phyloP scores from a whole-genome alignment of 2,888 invertebrate species.

The Plebejus anna region DNA sequence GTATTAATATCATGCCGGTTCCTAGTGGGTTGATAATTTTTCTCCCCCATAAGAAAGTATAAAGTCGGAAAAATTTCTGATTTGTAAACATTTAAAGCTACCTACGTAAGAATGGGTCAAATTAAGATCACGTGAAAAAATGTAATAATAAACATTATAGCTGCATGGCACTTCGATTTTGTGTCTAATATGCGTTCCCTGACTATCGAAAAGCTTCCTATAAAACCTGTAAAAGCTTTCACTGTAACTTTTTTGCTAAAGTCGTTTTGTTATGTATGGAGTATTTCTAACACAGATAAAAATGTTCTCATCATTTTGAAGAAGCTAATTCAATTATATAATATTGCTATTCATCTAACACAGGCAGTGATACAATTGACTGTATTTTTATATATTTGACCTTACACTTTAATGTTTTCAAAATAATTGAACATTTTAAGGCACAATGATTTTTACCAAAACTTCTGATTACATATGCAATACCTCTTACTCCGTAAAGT shows the following conservation, averaged over 20 bases:
- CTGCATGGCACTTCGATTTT: no score
- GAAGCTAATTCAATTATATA: neutral
- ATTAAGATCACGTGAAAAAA: neutral
- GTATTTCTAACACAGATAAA: no score
- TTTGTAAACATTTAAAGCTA: neutral
- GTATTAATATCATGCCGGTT: neutral
- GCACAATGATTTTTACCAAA: neutral
- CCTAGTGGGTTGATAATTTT: neutral
- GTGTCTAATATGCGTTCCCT: no score
- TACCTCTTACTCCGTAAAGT: neutral
- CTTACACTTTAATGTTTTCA: no score
- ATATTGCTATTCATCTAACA: neutral
- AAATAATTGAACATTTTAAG: neutral
- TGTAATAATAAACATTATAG: no score
- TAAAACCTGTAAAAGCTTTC: no score
- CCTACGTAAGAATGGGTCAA: neutral
- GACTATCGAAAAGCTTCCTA: no score
- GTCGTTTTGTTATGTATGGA: no score
- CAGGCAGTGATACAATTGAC: neutral
- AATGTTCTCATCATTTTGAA: no score
- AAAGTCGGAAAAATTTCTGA: no score
- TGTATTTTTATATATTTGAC: neutral
- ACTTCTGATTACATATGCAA: neutral
- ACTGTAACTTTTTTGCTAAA: no score
- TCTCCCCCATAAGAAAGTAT: no score